phyloP scores from a whole-genome alignment of 2,888 invertebrate species.

The Spodoptera picta region DNA sequence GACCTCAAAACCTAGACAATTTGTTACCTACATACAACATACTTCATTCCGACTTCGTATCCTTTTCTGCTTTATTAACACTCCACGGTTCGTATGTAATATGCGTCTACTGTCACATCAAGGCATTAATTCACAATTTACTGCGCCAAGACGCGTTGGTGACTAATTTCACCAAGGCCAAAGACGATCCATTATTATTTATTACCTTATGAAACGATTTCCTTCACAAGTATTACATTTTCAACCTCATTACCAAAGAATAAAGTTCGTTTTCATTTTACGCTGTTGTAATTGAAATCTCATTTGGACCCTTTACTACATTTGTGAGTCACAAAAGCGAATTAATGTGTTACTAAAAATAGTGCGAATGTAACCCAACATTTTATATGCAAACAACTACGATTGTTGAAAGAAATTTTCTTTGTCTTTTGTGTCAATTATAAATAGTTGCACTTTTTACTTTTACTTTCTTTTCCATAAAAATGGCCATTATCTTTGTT shows the following conservation, averaged over 20 bases:
- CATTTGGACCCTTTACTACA: slow-evolving; percentile 76
- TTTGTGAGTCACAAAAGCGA: slow-evolving; percentile 76
- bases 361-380: slow-evolving; percentile 65
- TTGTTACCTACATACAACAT: slow-evolving; percentile 25
- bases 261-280: slow-evolving; percentile 64
- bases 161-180: slow-evolving; percentile 86
- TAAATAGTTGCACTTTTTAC: slow-evolving; percentile 18
- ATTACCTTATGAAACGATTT: slow-evolving; percentile 80
- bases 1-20: slow-evolving; percentile 35
- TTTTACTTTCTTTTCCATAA: slow-evolving; percentile 1
- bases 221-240: slow-evolving; percentile 54
- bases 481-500: slow-evolving; percentile 4
- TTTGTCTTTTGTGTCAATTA: slow-evolving; percentile 52
- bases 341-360: slow-evolving; percentile 78
- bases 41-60: slow-evolving; percentile 37
- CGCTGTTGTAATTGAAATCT: slow-evolving; percentile 63
- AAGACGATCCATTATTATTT: slow-evolving; percentile 86
- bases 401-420: slow-evolving; percentile 57
- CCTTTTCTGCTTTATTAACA: slow-evolving; percentile 52
- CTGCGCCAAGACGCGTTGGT: slow-evolving; percentile 61
- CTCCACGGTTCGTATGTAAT: slow-evolving; percentile 55
- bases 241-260: slow-evolving; percentile 60
- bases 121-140: slow-evolving; percentile 73
- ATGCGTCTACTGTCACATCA: slow-evolving; percentile 61
- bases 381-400: slow-evolving; percentile 61